Evolutionary conservation across 2,113 vertebrate species (phyloP).

Genomic region (Laticauda laticaudata): DNA sequence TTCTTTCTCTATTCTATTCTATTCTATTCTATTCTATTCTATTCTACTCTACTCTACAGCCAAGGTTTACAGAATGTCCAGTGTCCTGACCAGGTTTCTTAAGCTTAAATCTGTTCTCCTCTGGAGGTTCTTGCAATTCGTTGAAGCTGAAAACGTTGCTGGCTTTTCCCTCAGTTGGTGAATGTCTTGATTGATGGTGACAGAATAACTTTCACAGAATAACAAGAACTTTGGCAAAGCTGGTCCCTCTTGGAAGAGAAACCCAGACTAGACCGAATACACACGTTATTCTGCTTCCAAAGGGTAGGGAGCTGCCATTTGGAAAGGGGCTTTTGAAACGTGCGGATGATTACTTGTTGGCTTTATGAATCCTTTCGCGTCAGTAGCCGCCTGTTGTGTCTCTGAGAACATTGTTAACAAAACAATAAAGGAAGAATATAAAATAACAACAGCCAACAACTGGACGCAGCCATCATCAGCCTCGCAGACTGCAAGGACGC

Average conservation of each 20-base stretch:
- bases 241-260: not conserved
- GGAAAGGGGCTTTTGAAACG: not conserved
- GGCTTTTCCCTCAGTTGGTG: not conserved
- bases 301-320: not conserved
- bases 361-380: not conserved
- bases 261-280: not conserved
- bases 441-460: no score
- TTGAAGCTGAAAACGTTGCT: not conserved
- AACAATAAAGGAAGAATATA: not conserved
- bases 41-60: no score
- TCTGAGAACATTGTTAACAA: not conserved
- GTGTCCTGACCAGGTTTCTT: not conserved
- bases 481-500: not conserved
- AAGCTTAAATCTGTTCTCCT: not conserved
- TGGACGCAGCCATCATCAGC: not conserved
- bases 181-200: not conserved
- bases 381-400: not conserved
- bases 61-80: not conserved
- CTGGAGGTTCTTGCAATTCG: not conserved
- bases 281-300: not conserved
- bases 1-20: no score
- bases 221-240: not conserved
- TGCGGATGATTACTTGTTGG: not conserved
- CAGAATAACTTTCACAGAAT: not conserved
- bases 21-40: no score